Evolutionary conservation across 2,113 vertebrate genomes (phyloP), one percentile per base, ranked within the genome.

Genomic region (Calidris pygmaea): DNA sequence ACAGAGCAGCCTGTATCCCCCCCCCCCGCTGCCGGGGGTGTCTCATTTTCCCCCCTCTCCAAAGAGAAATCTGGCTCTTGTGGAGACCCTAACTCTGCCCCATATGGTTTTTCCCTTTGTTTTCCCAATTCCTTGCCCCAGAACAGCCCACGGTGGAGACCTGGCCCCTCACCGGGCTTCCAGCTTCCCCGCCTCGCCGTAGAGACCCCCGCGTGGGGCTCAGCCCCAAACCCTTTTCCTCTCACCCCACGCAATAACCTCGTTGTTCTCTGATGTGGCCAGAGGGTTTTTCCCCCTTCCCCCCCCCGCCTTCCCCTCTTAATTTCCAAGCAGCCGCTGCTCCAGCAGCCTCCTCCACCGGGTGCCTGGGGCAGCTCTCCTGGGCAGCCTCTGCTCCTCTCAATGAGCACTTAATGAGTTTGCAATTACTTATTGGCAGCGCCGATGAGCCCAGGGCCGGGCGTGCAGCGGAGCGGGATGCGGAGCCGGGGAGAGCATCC

Each of bases 401-500:
- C 78, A 62, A 91, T 17, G 73, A 96, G 95, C 90, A 92, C n/a
- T 59, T 96, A 93, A 91, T 53, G 89, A 96, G 90, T 93, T 96
- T 93, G 93, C 93, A 96, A 83, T 96, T 96, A 95, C 78, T 91
- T 95, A 78, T 75, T 75, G 93, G 92, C 87, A 90, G 87, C 85
- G 75, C n/a, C 2, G 4, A 6, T 3, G 84, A 1, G 35, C 80
- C 43, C 83, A 20, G 84, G 94, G 84, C 83, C n/a, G 79, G 74
- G 72, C 2, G 20, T 27, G 72, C 34, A 12, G 89, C 5, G 2
- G 73, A 59, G 68, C 23, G 4, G 73, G 39, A 95, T 59, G 58
- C 22, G 6, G 56, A 59, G 56, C 32, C 6, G 47, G 47, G n/a
- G 47, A 52, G 26, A 37, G 47, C 47, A 30, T 71, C 68, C 34